These are phyloP conservation scores for Eidolon helvum DNA, from an alignment of 2,113 vertebrate species.

Conservation along the genomic window DNA sequence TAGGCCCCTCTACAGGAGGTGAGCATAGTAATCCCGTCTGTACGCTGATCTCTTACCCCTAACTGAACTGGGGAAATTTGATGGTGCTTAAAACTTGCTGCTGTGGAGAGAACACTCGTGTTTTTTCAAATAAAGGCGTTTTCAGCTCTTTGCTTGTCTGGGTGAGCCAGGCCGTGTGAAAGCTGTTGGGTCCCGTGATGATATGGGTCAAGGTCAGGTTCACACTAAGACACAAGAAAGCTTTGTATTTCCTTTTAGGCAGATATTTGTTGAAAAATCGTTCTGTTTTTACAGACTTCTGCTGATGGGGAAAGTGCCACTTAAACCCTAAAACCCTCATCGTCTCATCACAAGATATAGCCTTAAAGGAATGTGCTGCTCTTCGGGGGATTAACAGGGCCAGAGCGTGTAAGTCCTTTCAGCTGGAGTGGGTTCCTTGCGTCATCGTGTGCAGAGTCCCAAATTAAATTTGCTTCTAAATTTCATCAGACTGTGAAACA, in stretches of 20 bases:
- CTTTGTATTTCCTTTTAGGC: background rate
- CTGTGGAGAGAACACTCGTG: background rate
- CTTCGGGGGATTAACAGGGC: background rate
- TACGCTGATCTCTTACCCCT: background rate
- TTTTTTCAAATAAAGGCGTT: background rate
- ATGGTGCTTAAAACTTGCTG: background rate
- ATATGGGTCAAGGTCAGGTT: background rate
- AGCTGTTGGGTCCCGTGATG: background rate
- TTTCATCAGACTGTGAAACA: background rate
- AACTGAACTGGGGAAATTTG: background rate
- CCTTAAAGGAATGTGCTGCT: background rate
- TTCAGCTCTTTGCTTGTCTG: background rate
- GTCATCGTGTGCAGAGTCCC: background rate
- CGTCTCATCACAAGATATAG: background rate
- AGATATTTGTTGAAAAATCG: constrained; percentile 25
- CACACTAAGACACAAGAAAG: background rate
- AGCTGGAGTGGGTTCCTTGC: background rate
- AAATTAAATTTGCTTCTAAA: background rate
- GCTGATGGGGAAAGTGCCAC: background rate
- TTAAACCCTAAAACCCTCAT: background rate
- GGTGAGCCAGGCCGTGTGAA: background rate
- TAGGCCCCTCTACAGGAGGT: background rate
- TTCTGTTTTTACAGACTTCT: background rate
- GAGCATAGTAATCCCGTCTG: background rate
- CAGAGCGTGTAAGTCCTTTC: background rate